Conservation (phyloP, 2,888 invertebrate genomes). For the Aproaerema taeniolella region DNA sequence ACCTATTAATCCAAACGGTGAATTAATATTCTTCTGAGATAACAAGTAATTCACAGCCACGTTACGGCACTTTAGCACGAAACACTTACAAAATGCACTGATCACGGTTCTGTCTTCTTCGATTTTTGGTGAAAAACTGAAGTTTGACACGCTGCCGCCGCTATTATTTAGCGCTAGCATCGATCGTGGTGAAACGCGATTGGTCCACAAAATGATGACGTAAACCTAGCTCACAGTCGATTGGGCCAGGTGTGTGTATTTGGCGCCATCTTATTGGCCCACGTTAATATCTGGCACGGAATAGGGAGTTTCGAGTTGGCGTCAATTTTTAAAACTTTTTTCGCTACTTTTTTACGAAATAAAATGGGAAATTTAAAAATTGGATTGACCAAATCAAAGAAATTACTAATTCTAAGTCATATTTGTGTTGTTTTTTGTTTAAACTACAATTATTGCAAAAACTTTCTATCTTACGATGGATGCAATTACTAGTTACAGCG, state of each 20-base stretch:
- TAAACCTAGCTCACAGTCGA: conserved; percentile 38
- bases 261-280: conserved; percentile 81
- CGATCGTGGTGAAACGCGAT: conserved; percentile 78
- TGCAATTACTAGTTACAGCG: too few relatives aligned
- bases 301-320: conserved; percentile 33
- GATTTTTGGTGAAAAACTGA: conserved; percentile 66
- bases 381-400: too few relatives aligned
- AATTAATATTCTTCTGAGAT: conserved; percentile 28
- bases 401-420: too few relatives aligned
- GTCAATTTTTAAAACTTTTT: conserved; percentile 43
- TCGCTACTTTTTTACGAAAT: too few relatives aligned
- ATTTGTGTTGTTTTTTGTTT: too few relatives aligned
- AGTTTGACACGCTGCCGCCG: conserved; percentile 60
- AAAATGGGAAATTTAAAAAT: too few relatives aligned
- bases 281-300: conserved; percentile 74
- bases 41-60: conserved; percentile 47
- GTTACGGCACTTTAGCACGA: conserved; percentile 46
- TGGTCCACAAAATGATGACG: conserved; percentile 70
- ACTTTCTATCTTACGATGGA: too few relatives aligned
- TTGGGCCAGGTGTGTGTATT: conserved; percentile 73
- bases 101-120: conserved; percentile 41
- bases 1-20: conserved; percentile 32
- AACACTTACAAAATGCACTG: conserved; percentile 44
- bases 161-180: conserved; percentile 75
- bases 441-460: too few relatives aligned